Evolutionary conservation across 2,888 invertebrate species (phyloP).

Genomic region (Ophraella communa): DNA sequence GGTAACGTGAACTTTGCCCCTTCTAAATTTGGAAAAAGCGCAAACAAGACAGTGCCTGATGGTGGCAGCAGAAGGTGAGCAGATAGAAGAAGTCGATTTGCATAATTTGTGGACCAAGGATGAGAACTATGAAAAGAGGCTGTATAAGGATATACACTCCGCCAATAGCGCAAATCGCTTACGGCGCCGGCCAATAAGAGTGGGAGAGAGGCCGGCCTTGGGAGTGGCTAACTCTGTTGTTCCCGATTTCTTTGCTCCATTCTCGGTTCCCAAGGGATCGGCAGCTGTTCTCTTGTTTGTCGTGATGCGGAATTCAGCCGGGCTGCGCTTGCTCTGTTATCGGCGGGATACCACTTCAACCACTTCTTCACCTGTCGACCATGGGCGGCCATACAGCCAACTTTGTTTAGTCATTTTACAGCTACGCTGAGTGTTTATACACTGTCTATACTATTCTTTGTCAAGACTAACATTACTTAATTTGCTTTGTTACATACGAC

Average conservation of each 20-base stretch:
- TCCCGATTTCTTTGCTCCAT: conserved; percentile 31
- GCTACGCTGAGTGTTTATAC: conserved; percentile 35
- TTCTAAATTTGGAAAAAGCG: conserved; percentile 56
- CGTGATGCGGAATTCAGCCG: conserved; percentile 32
- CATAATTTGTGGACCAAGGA: conserved; percentile 53
- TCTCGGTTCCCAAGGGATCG: conserved; percentile 45
- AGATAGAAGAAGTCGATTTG: conserved; percentile 52
- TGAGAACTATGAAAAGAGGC: conserved; percentile 48
- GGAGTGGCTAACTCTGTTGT: conserved; percentile 30
- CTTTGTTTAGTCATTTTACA: conserved; percentile 38
- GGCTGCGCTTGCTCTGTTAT: conserved; percentile 46
- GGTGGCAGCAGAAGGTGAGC: conserved; percentile 54
- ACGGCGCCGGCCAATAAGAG: conserved; percentile 42
- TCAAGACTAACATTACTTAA: conserved; percentile 17
- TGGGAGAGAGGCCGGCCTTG: conserved; percentile 27
- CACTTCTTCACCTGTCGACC: conserved; percentile 54
- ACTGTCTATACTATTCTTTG: conserved; percentile 26
- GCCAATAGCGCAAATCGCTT: conserved; percentile 39
- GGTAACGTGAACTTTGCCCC: conserved; percentile 52
- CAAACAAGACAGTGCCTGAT: conserved; percentile 51
- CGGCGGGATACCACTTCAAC: conserved; percentile 53
- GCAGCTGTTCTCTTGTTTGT: conserved; percentile 43
- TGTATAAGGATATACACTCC: conserved; percentile 34
- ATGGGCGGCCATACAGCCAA: conserved; percentile 45
- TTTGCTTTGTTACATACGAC: conserved; percentile 12